These are phyloP conservation scores for Drosophila yooni DNA, from an alignment of 2,888 invertebrate genomes.

Conservation along the genomic window DNA sequence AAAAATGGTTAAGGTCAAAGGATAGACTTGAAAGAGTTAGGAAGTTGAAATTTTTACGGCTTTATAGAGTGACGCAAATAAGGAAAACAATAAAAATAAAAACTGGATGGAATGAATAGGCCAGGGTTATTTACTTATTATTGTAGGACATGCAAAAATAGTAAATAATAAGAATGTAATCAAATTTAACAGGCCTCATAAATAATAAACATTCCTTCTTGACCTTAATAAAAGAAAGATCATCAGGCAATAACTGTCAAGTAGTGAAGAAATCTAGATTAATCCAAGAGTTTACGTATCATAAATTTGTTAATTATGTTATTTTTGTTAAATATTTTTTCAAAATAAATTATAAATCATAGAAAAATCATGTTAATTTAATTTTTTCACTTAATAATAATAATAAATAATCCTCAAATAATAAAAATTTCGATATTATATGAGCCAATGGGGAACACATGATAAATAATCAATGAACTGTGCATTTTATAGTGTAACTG, in stretches of 20 bases:
- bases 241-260: background rate
- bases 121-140: background rate
- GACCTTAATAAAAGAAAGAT: background rate
- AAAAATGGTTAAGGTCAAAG: background rate
- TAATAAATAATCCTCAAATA: no score
- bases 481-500: background rate
- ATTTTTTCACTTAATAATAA: no score
- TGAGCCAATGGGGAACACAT: background rate
- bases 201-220: background rate
- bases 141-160: background rate
- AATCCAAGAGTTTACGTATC: background rate
- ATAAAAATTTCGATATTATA: no score
- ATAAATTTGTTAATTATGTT: no score
- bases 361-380: background rate
- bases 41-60: background rate
- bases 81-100: background rate
- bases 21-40: background rate
- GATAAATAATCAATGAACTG: background rate
- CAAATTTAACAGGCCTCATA: background rate
- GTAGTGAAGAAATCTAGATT: background rate
- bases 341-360: background rate
- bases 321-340: background rate
- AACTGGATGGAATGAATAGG: background rate
- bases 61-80: background rate
- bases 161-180: background rate